Conservation (phyloP, 1,140 invertebrate genomes). For the Macrotrachela quadricornifera region DNA sequence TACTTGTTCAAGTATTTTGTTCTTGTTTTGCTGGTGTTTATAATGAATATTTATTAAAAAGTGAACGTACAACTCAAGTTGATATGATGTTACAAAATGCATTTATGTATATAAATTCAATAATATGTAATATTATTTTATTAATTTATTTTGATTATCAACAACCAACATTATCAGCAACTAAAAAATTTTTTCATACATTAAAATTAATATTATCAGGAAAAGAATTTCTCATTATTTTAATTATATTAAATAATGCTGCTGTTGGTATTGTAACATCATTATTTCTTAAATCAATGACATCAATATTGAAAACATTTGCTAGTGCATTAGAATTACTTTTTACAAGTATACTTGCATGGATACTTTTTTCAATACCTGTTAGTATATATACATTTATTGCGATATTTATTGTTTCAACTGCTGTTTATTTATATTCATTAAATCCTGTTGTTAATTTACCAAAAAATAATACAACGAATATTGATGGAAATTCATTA, state of each 20-base stretch:
- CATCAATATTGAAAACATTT: slow-evolving; percentile 87
- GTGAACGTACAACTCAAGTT: slow-evolving; percentile 43
- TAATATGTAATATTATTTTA: slow-evolving; percentile 57
- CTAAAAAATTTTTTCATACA: not conserved
- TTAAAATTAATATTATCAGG: slow-evolving; percentile 25
- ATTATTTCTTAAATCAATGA: slow-evolving; percentile 71
- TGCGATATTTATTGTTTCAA: slow-evolving; percentile 58
- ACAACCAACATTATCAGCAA: not conserved
- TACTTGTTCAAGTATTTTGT: slow-evolving; percentile 55
- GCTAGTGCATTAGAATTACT: slow-evolving; percentile 74
- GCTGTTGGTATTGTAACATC: slow-evolving; percentile 74
- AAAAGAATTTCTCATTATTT: slow-evolving; percentile 43
- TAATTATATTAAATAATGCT: slow-evolving; percentile 69
- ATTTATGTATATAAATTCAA: slow-evolving; percentile 84
- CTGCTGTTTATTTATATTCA: slow-evolving; percentile 62
- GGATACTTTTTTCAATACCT: slow-evolving; percentile 63
- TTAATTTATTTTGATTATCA: slow-evolving; percentile 30
- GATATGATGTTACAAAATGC: slow-evolving; percentile 81
- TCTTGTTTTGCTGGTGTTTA: slow-evolving; percentile 85
- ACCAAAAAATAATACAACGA: not conserved
- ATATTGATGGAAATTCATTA: not conserved
- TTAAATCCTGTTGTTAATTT: slow-evolving; percentile 52
- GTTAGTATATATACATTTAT: slow-evolving; percentile 58
- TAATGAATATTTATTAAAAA: slow-evolving; percentile 77
- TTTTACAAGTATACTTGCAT: slow-evolving; percentile 68